Evolutionary conservation across 2,113 vertebrate species (phyloP).

Genomic region (Myrmecophaga tridactyla): DNA sequence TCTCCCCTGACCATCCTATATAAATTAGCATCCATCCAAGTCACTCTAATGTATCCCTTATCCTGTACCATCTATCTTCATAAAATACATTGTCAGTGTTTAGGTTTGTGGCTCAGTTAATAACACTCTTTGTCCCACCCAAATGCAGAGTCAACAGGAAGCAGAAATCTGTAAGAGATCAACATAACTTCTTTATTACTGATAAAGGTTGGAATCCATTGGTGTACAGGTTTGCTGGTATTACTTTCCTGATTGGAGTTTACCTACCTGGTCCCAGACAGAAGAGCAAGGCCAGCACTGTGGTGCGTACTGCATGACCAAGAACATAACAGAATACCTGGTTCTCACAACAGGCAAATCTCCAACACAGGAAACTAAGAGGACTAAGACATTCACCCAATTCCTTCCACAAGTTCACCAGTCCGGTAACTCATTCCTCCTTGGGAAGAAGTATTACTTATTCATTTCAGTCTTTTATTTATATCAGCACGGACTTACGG

Average conservation of each 20-base stretch:
- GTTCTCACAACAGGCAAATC: not conserved
- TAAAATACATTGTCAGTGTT: not conserved
- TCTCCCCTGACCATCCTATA: not conserved
- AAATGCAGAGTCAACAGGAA: not conserved
- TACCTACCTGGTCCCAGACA: not conserved
- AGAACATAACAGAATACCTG: not conserved
- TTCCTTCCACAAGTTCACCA: not conserved
- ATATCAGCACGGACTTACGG: too few species aligned
- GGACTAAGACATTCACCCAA: not conserved
- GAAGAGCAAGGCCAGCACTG: not conserved
- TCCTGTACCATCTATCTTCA: not conserved
- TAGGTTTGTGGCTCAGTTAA: not conserved
- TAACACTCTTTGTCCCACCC: not conserved
- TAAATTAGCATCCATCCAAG: not conserved
- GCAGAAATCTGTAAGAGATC: not conserved
- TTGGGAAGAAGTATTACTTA: too few species aligned
- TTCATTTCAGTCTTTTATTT: too few species aligned
- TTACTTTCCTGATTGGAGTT: not conserved
- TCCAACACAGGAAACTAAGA: not conserved
- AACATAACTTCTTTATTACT: not conserved
- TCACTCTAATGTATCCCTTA: not conserved
- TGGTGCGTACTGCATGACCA: not conserved
- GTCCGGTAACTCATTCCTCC: too few species aligned
- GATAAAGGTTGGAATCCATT: not conserved
- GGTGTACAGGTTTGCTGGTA: not conserved